These are phyloP conservation scores for Asobara japonica DNA, from an alignment of 1,140 invertebrate genomes.

Conservation along the genomic window DNA sequence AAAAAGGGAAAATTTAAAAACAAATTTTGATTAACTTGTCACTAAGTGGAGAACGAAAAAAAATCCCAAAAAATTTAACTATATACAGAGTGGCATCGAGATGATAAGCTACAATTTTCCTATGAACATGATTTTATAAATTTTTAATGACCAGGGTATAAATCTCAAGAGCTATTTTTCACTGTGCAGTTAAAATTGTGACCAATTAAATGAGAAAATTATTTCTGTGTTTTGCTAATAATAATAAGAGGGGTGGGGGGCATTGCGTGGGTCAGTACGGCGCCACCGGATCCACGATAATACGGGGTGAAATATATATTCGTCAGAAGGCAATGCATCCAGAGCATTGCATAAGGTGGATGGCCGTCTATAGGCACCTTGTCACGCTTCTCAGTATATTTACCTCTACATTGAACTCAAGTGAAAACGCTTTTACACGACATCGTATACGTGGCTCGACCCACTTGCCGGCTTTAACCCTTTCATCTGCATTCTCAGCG, in stretches of 20 bases:
- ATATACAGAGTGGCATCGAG: too few relatives aligned
- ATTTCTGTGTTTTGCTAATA: background rate
- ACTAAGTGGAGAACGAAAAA: background rate
- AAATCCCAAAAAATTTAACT: background rate
- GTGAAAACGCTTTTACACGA: conserved; percentile 22
- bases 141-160: background rate
- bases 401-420: conserved; percentile 1
- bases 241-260: background rate
- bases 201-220: background rate
- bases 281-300: conserved; percentile 10
- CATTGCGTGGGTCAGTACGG: conserved; percentile 1
- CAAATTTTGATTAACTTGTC: background rate
- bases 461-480: conserved; percentile 37
- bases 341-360: background rate
- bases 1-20: too few relatives aligned
- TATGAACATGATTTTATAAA: background rate
- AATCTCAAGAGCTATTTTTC: background rate
- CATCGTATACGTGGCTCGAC: conserved; percentile 47
- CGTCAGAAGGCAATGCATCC: conserved; percentile 1
- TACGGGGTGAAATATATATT: conserved; percentile 4
- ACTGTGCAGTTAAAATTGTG: background rate
- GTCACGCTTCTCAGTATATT: conserved; percentile 13
- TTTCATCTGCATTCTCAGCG: conserved; percentile 11
- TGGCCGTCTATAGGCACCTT: conserved; percentile 14
- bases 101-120: background rate